phyloP scores from a whole-genome alignment of 2,888 invertebrate genomes.

The Tethea ocularis region DNA sequence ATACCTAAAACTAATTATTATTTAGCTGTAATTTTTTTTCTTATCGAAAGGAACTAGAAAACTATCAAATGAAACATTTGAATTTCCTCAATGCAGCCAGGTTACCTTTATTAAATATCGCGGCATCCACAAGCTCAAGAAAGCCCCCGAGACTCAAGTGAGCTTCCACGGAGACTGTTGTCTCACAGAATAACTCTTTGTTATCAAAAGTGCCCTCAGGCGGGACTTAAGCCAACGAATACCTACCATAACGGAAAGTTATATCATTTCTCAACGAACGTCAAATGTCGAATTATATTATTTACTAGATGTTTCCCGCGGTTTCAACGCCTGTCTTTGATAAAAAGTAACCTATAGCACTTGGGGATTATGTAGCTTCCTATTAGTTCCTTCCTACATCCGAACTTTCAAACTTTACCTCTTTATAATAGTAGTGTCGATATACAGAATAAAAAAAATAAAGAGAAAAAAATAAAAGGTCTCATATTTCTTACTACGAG shows the following conservation, averaged over 20 bases:
- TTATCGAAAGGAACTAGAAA: not conserved
- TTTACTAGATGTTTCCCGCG: too few species aligned
- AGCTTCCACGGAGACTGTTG: slow-evolving; percentile 1
- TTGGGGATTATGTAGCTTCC: too few species aligned
- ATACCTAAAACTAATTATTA: too few species aligned
- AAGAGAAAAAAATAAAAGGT: too few species aligned
- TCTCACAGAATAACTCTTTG: slow-evolving; percentile 5
- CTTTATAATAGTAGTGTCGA: too few species aligned
- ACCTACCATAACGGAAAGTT: not conserved
- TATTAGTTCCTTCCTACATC: too few species aligned
- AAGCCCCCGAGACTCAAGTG: slow-evolving; percentile 5
- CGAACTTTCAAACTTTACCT: too few species aligned
- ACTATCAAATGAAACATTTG: not conserved
- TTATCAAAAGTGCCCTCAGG: slow-evolving; percentile 4
- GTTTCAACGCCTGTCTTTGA: too few species aligned
- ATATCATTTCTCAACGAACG: not conserved
- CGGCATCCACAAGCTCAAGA: not conserved
- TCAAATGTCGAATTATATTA: not conserved
- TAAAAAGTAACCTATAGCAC: too few species aligned
- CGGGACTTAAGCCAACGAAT: not conserved
- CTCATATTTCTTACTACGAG: too few species aligned
- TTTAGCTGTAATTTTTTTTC: too few species aligned
- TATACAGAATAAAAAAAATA: too few species aligned
- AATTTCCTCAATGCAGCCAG: not conserved
- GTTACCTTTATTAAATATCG: slow-evolving; percentile 4